Evolutionary conservation across 2,888 invertebrate genomes (phyloP).

Genomic region (Labia minor): DNA sequence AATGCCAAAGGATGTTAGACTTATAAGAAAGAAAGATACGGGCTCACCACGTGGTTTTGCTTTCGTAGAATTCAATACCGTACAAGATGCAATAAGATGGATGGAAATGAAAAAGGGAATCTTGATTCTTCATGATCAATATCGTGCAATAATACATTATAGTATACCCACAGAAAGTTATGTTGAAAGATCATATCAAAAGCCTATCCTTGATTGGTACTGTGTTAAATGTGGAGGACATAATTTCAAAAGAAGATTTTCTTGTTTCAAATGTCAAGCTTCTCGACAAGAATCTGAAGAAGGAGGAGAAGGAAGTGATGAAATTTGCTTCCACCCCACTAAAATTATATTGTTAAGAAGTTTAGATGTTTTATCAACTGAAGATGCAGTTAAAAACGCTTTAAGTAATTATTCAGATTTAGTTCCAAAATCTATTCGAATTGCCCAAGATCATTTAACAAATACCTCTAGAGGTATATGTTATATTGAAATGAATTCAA

Average conservation of each 20-base stretch:
- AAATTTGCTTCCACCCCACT: slow-evolving; percentile 71
- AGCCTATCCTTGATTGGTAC: slow-evolving; percentile 17
- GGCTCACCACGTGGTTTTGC: slow-evolving; percentile 47
- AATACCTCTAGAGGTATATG: slow-evolving; percentile 72
- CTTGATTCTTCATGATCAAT: neutral
- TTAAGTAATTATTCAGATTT: slow-evolving; percentile 52
- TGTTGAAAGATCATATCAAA: neutral
- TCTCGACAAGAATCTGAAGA: slow-evolving; percentile 75
- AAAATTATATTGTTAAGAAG: slow-evolving; percentile 78
- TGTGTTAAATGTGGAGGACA: slow-evolving; percentile 73
- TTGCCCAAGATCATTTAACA: slow-evolving; percentile 72
- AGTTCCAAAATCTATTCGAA: slow-evolving; percentile 71
- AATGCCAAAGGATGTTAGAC: slow-evolving; percentile 40
- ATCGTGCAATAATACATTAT: slow-evolving; percentile 2
- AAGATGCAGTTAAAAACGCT: slow-evolving; percentile 77
- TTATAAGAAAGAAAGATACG: slow-evolving; percentile 41
- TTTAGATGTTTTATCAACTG: slow-evolving; percentile 82
- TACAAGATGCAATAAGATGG: slow-evolving; percentile 44
- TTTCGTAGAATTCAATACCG: slow-evolving; percentile 48
- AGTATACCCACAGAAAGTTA: neutral
- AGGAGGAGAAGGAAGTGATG: slow-evolving; percentile 71
- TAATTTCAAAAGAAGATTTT: slow-evolving; percentile 87
- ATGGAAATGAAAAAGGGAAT: slow-evolving; percentile 45
- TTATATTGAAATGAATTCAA: slow-evolving; percentile 68
- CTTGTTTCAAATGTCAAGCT: slow-evolving; percentile 88